Evolutionary conservation across 23 tunicate species (phyloP).

Genomic region (Clavelina lepadiformis): DNA sequence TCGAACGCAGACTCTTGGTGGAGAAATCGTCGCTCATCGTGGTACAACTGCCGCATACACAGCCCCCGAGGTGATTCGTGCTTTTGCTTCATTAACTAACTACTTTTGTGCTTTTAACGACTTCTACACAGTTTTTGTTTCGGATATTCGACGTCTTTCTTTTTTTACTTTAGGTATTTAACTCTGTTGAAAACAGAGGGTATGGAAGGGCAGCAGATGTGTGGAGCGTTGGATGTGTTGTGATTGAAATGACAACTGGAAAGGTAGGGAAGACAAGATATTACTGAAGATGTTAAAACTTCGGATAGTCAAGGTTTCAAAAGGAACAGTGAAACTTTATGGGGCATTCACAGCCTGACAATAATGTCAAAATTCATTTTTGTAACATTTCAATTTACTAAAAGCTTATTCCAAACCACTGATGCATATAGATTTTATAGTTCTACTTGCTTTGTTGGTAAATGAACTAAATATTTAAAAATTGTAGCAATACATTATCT

Average conservation of each 20-base stretch:
- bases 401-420: neutral
- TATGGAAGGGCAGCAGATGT: slow-evolving; percentile 90
- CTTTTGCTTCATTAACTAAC: neutral
- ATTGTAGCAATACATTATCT: neutral
- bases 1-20: slow-evolving; percentile 55
- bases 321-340: too few relatives aligned
- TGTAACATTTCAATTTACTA: too few relatives aligned
- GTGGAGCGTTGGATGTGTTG: slow-evolving; percentile 97
- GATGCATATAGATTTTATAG: too few relatives aligned
- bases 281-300: neutral
- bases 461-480: neutral
- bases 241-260: slow-evolving; percentile 91
- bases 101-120: neutral
- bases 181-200: slow-evolving; percentile 50
- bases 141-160: neutral
- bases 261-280: slow-evolving; percentile 36
- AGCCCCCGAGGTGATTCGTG: slow-evolving; percentile 65
- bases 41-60: slow-evolving; percentile 89
- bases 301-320: too few relatives aligned
- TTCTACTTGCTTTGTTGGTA: too few relatives aligned
- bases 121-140: neutral
- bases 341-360: too few relatives aligned
- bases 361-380: too few relatives aligned
- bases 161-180: slow-evolving; percentile 52
- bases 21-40: slow-evolving; percentile 74